phyloP scores from a whole-genome alignment of 2,888 invertebrate genomes.

The Scaptodrosophila latifasciaeformis region DNA sequence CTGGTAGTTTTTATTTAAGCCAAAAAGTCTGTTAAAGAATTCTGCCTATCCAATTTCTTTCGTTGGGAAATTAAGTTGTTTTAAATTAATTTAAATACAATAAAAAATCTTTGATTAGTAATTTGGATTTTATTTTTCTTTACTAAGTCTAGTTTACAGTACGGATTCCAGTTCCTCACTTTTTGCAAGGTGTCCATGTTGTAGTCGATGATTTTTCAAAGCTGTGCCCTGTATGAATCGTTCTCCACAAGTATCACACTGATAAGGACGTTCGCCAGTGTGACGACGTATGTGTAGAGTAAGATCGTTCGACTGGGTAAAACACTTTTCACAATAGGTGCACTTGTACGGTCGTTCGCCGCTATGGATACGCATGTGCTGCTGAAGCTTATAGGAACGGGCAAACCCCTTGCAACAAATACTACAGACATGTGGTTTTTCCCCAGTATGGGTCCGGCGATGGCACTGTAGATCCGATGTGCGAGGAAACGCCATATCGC shows the following conservation, averaged over 20 bases:
- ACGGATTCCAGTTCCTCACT: background rate
- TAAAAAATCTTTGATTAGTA: too few relatives aligned
- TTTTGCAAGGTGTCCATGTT: conserved; percentile 47
- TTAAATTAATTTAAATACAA: too few relatives aligned
- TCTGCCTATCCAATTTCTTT: too few relatives aligned
- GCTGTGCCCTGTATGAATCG: conserved; percentile 82
- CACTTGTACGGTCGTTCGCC: conserved; percentile 80
- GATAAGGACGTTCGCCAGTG: conserved; percentile 81
- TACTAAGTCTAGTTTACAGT: too few relatives aligned
- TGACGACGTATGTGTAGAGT: conserved; percentile 82
- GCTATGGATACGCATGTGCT: conserved; percentile 78
- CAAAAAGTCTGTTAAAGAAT: too few relatives aligned
- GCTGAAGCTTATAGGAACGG: conserved; percentile 79
- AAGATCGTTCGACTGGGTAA: conserved; percentile 84
- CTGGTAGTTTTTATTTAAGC: too few relatives aligned
- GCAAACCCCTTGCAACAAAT: conserved; percentile 77
- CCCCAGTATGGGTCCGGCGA: conserved; percentile 79
- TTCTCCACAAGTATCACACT: conserved; percentile 82
- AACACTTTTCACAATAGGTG: conserved; percentile 76
- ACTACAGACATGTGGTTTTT: conserved; percentile 77
- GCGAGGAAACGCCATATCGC: conserved; percentile 80
- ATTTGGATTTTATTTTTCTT: too few relatives aligned
- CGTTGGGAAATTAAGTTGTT: too few relatives aligned
- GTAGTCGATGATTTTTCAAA: conserved; percentile 78
- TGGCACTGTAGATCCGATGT: conserved; percentile 80